Base-by-base conservation (phyloP, 2,888 invertebrate species). In the Fragum whitleyi region DNA sequence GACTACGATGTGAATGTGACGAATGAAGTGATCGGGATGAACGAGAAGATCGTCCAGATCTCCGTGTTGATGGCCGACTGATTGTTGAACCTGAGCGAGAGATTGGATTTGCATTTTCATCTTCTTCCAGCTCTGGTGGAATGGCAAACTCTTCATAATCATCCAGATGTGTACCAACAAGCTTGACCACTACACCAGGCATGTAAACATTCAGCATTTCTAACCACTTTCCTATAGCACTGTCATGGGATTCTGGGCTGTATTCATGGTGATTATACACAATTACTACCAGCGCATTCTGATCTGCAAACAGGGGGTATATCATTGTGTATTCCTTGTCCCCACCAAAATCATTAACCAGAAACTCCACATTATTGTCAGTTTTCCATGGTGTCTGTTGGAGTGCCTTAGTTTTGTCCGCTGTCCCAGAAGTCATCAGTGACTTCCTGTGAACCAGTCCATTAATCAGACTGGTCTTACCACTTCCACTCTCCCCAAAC, bases 111-210 rank as follows among this genome's bases (percentile, higher is more conserved):
- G 77, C 77, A 62, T 81, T 81, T 69, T 81, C 85, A 72, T 85
- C 85, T 28, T 81, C 81, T 19, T 73, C 72, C 16, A 67, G 57
- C 11, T 78, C 77, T n/a, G 51, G 42, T 32, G 67, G 62, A 32
- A 81, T 51, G 1, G 85, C 85, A 75, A 75, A 85, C 39, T 85
- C 86, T 47, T 86, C 86, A 70, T 85, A 87, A 19, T 86, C 78
- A 77, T 93, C 93, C 65, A 81, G 74, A 69, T 93, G 91, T n/a
- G 93, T 91, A 9, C 92, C 93, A 21, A 93, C 89, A 7, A 93
- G 80, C 84, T 93, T 93, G 62, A 93, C 90, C 3, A 92, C 90
- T 6, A 89, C 90, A 6, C 92, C 92, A 32, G 93, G 93, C 47
- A 86, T 85, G 75, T 90, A 87, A 16, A 84, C 68, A 57, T 87